Conservation (phyloP, 1,140 invertebrate genomes). For the Anadara kagoshimensis region DNA sequence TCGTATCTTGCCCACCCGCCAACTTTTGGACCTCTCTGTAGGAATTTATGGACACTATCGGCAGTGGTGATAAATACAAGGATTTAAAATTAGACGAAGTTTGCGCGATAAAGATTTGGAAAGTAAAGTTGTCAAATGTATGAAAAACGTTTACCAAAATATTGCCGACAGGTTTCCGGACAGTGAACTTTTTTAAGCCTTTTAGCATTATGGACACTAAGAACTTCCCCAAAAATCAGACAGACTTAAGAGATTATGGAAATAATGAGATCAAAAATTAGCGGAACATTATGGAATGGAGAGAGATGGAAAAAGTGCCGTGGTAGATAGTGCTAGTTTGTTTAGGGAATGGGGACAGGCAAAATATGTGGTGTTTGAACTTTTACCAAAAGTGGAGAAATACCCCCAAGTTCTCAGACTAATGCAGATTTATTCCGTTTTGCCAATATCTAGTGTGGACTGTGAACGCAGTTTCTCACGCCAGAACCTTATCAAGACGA, state of each 20-base stretch:
- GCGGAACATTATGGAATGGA: no score
- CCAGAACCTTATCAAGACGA: slow-evolving; percentile 16
- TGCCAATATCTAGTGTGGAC: slow-evolving; percentile 13
- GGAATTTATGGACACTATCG: no score
- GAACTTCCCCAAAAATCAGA: no score
- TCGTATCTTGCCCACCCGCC: not conserved
- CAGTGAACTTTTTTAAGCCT: no score
- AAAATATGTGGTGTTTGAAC: no score
- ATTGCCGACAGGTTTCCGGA: not conserved
- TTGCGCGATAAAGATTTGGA: not conserved
- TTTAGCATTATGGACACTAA: no score
- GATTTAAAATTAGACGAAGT: not conserved
- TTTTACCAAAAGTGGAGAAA: not conserved
- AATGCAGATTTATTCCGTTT: not conserved
- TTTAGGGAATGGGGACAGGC: no score
- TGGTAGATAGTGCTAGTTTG: no score
- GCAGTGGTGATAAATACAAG: not conserved
- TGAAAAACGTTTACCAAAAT: not conserved
- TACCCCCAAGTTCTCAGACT: not conserved
- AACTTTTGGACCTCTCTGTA: slow-evolving; percentile 7
- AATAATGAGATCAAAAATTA: no score
- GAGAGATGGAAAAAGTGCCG: no score
- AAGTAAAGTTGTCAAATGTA: not conserved
- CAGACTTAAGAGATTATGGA: no score
- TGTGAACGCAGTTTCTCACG: slow-evolving; percentile 17